These are phyloP conservation scores for Hermetia illucens DNA, from an alignment of 1,140 invertebrate species.

Conservation along the genomic window DNA sequence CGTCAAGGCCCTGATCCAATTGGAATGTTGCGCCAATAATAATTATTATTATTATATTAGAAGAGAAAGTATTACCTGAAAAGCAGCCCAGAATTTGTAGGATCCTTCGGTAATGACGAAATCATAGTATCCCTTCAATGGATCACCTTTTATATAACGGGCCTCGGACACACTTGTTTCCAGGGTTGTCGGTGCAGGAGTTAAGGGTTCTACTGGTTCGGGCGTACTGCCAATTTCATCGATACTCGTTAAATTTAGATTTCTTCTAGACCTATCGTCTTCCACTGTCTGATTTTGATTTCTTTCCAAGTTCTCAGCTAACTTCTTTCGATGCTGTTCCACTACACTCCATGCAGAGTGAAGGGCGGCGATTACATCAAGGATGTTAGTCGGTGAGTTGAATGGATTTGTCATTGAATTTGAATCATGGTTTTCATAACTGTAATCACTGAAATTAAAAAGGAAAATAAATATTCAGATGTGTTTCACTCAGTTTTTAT, in stretches of 20 bases:
- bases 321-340: slow-evolving; percentile 15
- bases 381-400: slow-evolving; percentile 14
- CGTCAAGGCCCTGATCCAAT: too few relatives aligned
- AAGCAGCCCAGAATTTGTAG: slow-evolving; percentile 75
- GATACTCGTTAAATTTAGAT: neutral
- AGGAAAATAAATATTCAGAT: too few relatives aligned
- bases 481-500: too few relatives aligned
- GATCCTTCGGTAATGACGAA: slow-evolving; percentile 73
- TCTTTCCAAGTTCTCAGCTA: slow-evolving; percentile 11
- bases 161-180: slow-evolving; percentile 19
- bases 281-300: slow-evolving; percentile 9
- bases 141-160: slow-evolving; percentile 39
- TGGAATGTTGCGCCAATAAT: neutral
- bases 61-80: slow-evolving; percentile 47
- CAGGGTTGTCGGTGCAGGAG: slow-evolving; percentile 3
- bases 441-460: too few relatives aligned
- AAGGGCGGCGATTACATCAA: slow-evolving; percentile 24
- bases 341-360: slow-evolving; percentile 18
- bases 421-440: too few relatives aligned
- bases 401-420: too few relatives aligned
- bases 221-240: slow-evolving; percentile 7
- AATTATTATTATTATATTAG: too few relatives aligned
- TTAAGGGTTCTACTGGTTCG: neutral
- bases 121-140: slow-evolving; percentile 64
- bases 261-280: neutral